phyloP scores from a whole-genome alignment of 2,797 vertebrate genomes.

The Tokudaia muenninki region DNA sequence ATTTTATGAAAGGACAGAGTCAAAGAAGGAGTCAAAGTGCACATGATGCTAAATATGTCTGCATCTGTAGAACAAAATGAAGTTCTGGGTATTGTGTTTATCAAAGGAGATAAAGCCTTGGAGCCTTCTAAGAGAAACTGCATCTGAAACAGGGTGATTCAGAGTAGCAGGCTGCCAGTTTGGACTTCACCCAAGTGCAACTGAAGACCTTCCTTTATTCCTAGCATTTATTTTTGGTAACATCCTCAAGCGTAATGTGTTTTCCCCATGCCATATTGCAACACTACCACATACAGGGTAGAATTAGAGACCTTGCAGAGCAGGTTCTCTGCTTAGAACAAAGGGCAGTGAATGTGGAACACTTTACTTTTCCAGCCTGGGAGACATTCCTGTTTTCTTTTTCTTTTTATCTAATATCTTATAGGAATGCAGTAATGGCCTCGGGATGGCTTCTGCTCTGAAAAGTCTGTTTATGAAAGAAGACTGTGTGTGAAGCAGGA shows the following conservation, averaged over 20 bases:
- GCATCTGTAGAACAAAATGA: background rate
- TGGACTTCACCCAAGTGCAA: constrained; percentile 5
- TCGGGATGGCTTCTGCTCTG: background rate
- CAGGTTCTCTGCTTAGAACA: background rate
- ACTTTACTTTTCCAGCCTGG: background rate
- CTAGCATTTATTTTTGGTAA: constrained; percentile 52
- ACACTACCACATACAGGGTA: background rate
- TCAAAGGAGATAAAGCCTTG: constrained; percentile 32
- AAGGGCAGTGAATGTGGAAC: background rate
- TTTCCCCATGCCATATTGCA: background rate
- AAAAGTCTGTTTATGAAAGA: background rate
- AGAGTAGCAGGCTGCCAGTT: background rate
- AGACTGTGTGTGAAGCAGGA: background rate
- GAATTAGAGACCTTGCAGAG: constrained; percentile 56
- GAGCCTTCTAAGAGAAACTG: background rate
- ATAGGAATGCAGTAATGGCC: background rate
- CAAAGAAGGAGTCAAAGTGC: background rate
- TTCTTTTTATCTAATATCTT: background rate
- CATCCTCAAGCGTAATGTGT: background rate
- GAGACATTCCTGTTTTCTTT: background rate
- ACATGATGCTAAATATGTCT: background rate
- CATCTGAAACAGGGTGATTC: constrained; percentile 32
- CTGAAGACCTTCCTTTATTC: background rate
- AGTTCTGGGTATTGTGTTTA: constrained; percentile 49
- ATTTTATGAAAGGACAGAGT: background rate